Percentiles rank a stretch among this genome's conserved stretches.
Evolutionary conservation across 1,140 invertebrate genomes (phyloP).

Genomic region (Ctenoplectra terminalis): DNA sequence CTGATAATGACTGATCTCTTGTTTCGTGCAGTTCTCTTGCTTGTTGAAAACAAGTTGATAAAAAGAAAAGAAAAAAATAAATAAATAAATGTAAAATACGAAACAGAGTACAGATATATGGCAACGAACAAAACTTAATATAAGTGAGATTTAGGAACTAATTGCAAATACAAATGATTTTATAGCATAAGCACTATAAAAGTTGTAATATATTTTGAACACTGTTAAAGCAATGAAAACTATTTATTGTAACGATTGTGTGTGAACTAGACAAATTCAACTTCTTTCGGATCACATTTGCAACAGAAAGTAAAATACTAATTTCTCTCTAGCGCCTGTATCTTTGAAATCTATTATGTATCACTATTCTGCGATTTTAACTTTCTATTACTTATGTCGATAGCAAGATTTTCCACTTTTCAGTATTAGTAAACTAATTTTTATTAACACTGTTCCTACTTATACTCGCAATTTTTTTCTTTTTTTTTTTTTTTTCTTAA

Average conservation of each 20-base stretch:
- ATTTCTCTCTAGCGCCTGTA: slow-evolving; percentile 12
- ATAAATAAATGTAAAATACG: slow-evolving; percentile 33
- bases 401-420: slow-evolving; percentile 1
- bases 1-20: slow-evolving; percentile 26
- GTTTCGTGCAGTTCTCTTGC: slow-evolving; percentile 35
- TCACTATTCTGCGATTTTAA: neutral
- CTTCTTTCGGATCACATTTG: slow-evolving; percentile 44
- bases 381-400: slow-evolving; percentile 2
- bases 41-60: slow-evolving; percentile 44
- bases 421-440: slow-evolving; percentile 26
- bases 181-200: slow-evolving; percentile 64
- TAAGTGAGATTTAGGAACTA: slow-evolving; percentile 62
- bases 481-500: neutral
- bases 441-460: neutral
- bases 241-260: slow-evolving; percentile 61
- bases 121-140: slow-evolving; percentile 51
- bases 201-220: slow-evolving; percentile 67
- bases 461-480: slow-evolving; percentile 3
- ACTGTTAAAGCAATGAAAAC: slow-evolving; percentile 63
- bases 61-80: too few species aligned
- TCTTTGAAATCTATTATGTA: slow-evolving; percentile 5
- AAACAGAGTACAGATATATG: slow-evolving; percentile 54
- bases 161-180: slow-evolving; percentile 56
- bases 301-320: slow-evolving; percentile 19
- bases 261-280: slow-evolving; percentile 46